Evolutionary conservation across 2,113 vertebrate genomes (phyloP).

Genomic region (Leucopsar rothschildi): DNA sequence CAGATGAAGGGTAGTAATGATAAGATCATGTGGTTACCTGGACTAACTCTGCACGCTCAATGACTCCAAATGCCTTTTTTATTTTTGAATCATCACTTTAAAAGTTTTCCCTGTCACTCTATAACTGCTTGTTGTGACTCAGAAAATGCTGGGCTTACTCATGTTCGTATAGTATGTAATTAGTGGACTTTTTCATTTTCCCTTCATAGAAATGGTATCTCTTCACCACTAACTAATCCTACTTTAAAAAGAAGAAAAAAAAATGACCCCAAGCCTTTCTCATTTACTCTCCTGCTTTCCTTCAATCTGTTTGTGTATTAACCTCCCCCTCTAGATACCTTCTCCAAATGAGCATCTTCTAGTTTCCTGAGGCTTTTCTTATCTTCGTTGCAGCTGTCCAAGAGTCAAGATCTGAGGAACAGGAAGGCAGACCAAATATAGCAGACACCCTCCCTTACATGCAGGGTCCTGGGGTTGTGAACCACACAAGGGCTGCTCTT

Average conservation of each 20-base stretch:
- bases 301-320: conserved; percentile 41
- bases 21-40: conserved; percentile 68
- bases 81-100: conserved; percentile 65
- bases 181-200: conserved; percentile 51
- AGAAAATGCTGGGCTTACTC: conserved; percentile 50
- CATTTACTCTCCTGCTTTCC: conserved; percentile 19
- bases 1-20: conserved; percentile 66
- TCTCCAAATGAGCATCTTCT: conserved; percentile 29
- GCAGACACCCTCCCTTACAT: neutral
- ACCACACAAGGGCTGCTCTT: neutral
- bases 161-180: conserved; percentile 8
- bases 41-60: conserved; percentile 62
- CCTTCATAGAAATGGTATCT: neutral
- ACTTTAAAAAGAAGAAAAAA: conserved; percentile 15
- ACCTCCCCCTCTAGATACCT: conserved; percentile 31
- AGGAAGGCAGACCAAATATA: conserved; percentile 54
- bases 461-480: neutral
- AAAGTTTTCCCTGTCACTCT: conserved; percentile 55
- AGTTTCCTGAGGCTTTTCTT: conserved; percentile 56
- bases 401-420: conserved; percentile 38
- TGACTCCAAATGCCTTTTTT: conserved; percentile 61
- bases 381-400: conserved; percentile 40
- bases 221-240: conserved; percentile 1
- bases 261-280: conserved; percentile 40
- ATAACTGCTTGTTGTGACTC: conserved; percentile 57